Evolutionary conservation across 2,113 vertebrate genomes (phyloP), one percentile per base, ranked within the genome.

Genomic region (Mus spicilegus): DNA sequence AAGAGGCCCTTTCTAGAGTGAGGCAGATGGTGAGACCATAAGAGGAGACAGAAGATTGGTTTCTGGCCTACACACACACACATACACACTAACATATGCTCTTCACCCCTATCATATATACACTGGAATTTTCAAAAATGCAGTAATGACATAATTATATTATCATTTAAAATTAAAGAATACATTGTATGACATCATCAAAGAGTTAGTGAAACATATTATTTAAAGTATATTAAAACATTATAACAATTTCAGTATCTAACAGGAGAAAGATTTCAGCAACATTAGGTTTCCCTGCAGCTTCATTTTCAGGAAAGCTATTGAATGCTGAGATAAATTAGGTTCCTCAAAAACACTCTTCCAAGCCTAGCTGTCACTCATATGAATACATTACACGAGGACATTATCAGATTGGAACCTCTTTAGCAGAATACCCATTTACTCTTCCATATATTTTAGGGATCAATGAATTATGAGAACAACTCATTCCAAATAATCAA

Each of bases 241-340:
- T 69, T 73, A 78, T 17, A 87, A 39, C 56, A 69, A 84, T 46
- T 1, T 2, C 2, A 56, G 46, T 19, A 69, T 12, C 30, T n/a
- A 11, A 90, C 13, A 90, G 36, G 54, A 69, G 9, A 33, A 95
- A 86, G 42, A 51, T 6, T 8, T 75, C 14, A 11, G 22, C n/a
- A 26, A 78, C 12, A 16, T 69, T 89, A 63, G 3, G 36, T 14
- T 87, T 94, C 26, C 42, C 11, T 33, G 30, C 0, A 80, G 22
- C 7, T 54, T 46, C 5, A 61, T 63, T 89, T 80, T 13, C 39
- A 86, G 26, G 28, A 94, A 86, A 87, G 14, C 10, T 89, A 89
- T 89, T 36, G 92, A 78, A 85, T 76, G 84, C 56, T 92, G 58
- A 95, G 10, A 87, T 24, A 93, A 95, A 91, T 58, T n/a, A 19